Evolutionary conservation across 2,113 vertebrate species (phyloP).

Genomic region (Aspidoscelis tigris): DNA sequence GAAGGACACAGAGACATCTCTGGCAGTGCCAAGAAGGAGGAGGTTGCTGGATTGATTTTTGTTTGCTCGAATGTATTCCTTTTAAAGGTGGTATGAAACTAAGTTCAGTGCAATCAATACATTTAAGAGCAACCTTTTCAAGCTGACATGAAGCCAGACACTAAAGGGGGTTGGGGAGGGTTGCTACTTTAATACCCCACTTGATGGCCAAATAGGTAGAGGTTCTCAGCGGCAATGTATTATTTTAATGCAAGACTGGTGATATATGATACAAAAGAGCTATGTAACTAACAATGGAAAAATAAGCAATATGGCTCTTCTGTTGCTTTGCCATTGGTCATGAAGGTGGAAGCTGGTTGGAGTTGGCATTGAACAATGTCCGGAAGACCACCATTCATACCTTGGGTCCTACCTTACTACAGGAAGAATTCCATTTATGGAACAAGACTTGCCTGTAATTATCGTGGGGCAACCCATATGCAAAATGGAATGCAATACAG

Average conservation of each 20-base stretch:
- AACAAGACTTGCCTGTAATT: background rate
- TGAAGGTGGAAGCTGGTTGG: too few relatives aligned
- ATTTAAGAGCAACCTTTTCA: slow-evolving; percentile 17
- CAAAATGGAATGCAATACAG: too few relatives aligned
- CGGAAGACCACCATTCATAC: too few relatives aligned
- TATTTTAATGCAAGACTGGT: slow-evolving; percentile 5
- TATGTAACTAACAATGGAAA: slow-evolving; percentile 8
- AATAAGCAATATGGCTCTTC: slow-evolving; percentile 34
- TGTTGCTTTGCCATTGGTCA: too few relatives aligned
- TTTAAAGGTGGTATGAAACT: slow-evolving; percentile 33
- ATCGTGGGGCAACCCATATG: too few relatives aligned
- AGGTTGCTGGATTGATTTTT: slow-evolving; percentile 37
- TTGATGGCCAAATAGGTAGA: slow-evolving; percentile 18
- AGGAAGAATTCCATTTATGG: background rate
- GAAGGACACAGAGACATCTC: background rate
- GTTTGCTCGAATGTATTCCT: slow-evolving; percentile 5
- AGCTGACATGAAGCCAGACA: background rate
- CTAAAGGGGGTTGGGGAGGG: background rate
- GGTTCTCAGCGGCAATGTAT: slow-evolving; percentile 38
- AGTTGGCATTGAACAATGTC: too few relatives aligned
- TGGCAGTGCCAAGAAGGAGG: background rate
- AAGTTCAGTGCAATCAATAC: slow-evolving; percentile 3
- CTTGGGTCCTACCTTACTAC: background rate
- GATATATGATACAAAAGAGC: slow-evolving; percentile 25
- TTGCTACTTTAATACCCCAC: slow-evolving; percentile 7